Evolutionary conservation across 2,888 invertebrate species (phyloP), one percentile per base, ranked within the genome.

Genomic region (Cerastis rubricosa): DNA sequence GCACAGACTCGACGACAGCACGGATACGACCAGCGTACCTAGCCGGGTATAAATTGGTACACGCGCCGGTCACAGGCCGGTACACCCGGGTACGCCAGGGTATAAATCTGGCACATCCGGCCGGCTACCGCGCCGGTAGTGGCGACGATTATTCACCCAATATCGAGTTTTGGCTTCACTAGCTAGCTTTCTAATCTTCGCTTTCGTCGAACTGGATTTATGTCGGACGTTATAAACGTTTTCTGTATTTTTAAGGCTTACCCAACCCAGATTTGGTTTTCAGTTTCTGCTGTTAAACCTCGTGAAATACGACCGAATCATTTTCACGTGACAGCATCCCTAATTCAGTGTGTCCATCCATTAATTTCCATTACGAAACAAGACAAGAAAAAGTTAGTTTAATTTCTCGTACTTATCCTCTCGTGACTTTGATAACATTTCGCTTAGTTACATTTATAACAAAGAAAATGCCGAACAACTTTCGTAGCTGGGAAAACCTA

Each of bases 111-210:
- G 93, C 93, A 90, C 94, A 94, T 96, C 96, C 96, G 96, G 95
- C 91, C 92, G 93, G 91, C 93, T 91, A 94, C 95, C 95, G 94
- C 95, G 93, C 96, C 96, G 96, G 96, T 96, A 96, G 96, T 95
- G 94, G 94, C 93, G 93, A 95, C 96, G 94, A 96, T 96, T 96
- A 96, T 96, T 96, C 96, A 96, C 94, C 95, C 95, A 96, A 96
- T 96, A 96, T 96, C 96, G 96, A 96, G 96, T 96, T 96, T 96
- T 96, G 95, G 96, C 96, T 95, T 95, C 94, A 96, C 95, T 96
- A 94, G 94, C 95, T 94, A 93, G 92, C 92, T 88, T 92, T 91
- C 95, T 95, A 96, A 96, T 96, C 96, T 96, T 96, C 92, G 94
- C 93, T 94, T 94, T 94, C 94, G 93, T 92, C 94, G 93, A 88